Conservation (phyloP, 1,140 invertebrate genomes). For the Sarcophaga peregrina region DNA sequence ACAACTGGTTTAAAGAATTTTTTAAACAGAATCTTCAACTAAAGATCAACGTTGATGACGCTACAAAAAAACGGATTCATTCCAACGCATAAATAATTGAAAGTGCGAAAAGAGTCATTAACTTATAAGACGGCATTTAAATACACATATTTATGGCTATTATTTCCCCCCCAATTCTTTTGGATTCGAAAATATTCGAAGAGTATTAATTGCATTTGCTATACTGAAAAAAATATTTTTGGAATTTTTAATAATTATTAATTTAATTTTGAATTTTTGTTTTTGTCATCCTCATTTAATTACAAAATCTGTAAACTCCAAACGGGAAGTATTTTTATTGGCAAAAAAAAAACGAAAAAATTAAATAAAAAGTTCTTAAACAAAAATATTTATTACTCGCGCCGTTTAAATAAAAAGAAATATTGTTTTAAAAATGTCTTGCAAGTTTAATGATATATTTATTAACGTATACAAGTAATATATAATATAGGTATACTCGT, state of each 20-base stretch:
- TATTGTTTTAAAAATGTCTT: no score
- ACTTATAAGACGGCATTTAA: background rate
- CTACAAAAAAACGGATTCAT: background rate
- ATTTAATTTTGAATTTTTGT: background rate
- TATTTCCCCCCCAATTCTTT: background rate
- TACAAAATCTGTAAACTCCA: background rate
- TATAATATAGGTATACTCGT: no score
- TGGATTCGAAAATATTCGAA: no score
- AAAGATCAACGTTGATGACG: background rate
- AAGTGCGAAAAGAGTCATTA: conserved; percentile 9
- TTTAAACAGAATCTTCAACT: background rate
- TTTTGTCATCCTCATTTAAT: background rate
- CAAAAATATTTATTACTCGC: no score
- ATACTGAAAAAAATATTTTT: background rate
- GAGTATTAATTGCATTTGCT: no score
- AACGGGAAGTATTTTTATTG: background rate
- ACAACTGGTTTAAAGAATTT: conserved; percentile 1
- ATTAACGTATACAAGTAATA: no score
- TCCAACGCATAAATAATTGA: background rate
- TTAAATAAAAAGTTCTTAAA: no score
- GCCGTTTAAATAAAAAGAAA: no score
- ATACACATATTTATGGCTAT: background rate
- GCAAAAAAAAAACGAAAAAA: background rate
- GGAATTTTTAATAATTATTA: conserved; percentile 13
- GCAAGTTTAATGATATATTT: no score